These are phyloP conservation scores for Anomalospiza imberbis DNA, from an alignment of 2,797 vertebrate genomes.

Conservation along the genomic window DNA sequence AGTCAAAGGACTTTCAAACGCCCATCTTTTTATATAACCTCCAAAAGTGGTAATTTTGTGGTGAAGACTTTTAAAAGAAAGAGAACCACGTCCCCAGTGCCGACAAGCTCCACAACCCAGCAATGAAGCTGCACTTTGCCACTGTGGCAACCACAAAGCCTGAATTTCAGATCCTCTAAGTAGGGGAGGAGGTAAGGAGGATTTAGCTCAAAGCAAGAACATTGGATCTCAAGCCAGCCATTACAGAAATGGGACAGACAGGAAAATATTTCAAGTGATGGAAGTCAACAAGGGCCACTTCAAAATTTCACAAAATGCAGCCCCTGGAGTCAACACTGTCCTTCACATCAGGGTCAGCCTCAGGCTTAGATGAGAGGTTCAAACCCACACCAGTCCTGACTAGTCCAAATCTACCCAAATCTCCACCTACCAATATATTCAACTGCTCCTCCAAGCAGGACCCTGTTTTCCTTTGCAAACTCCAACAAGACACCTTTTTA, in stretches of 20 bases:
- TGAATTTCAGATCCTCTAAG: neutral
- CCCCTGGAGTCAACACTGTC: neutral
- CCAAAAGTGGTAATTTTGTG: conserved; percentile 45
- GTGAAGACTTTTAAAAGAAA: neutral
- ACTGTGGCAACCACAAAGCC: conserved; percentile 58
- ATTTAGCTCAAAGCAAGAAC: neutral
- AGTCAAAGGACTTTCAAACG: neutral
- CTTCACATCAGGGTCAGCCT: neutral
- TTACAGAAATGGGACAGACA: neutral
- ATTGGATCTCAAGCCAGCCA: neutral
- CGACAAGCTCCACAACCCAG: neutral
- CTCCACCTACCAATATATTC: neutral
- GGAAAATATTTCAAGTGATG: neutral
- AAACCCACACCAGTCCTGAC: neutral
- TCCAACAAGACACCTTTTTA: neutral
- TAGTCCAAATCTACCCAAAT: neutral
- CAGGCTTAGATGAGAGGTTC: neutral
- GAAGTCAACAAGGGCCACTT: neutral
- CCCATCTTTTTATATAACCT: conserved; percentile 15
- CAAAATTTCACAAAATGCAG: neutral
- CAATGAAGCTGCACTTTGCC: neutral
- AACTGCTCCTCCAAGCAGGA: neutral
- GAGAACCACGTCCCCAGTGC: neutral
- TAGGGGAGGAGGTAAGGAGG: neutral
- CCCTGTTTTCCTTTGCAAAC: neutral